Evolutionary conservation across 2,113 vertebrate genomes (phyloP).

Genomic region (Euleptes europaea): DNA sequence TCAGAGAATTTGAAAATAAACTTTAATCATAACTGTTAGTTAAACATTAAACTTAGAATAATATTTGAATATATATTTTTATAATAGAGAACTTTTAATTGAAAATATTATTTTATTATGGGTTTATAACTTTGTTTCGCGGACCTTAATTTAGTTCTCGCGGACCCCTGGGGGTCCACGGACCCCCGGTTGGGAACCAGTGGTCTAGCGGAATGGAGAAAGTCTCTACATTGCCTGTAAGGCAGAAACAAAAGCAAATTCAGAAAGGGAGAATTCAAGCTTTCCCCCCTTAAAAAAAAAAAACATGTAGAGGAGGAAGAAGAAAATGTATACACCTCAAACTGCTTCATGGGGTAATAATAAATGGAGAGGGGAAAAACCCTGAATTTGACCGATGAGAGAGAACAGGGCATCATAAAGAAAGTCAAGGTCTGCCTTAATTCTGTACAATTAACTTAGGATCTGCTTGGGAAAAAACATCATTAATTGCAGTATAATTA

Average conservation of each 20-base stretch:
- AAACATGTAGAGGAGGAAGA: not conserved
- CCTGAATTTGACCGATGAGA: conserved; percentile 47
- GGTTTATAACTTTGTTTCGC: too few species aligned
- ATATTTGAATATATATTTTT: too few species aligned
- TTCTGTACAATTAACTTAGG: conserved; percentile 59
- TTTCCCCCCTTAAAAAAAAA: too few species aligned
- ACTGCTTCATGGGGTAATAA: not conserved
- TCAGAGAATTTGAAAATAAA: too few species aligned
- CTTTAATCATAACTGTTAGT: too few species aligned
- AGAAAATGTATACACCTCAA: not conserved
- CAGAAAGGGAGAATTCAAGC: not conserved
- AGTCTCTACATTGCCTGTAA: not conserved
- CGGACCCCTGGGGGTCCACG: too few species aligned
- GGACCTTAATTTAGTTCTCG: too few species aligned
- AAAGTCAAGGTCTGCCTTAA: conserved; percentile 53
- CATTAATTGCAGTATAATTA: conserved; percentile 77
- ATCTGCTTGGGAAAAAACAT: conserved; percentile 67
- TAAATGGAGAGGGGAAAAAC: conserved; percentile 29
- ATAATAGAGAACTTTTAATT: too few species aligned
- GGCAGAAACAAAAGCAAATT: not conserved
- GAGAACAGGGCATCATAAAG: conserved; percentile 47
- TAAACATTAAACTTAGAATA: too few species aligned
- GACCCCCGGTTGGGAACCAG: too few species aligned
- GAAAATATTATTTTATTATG: too few species aligned
- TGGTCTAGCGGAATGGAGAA: not conserved